These are phyloP conservation scores for Tetranychus piercei DNA, from an alignment of 2,888 invertebrate species.

Conservation along the genomic window DNA sequence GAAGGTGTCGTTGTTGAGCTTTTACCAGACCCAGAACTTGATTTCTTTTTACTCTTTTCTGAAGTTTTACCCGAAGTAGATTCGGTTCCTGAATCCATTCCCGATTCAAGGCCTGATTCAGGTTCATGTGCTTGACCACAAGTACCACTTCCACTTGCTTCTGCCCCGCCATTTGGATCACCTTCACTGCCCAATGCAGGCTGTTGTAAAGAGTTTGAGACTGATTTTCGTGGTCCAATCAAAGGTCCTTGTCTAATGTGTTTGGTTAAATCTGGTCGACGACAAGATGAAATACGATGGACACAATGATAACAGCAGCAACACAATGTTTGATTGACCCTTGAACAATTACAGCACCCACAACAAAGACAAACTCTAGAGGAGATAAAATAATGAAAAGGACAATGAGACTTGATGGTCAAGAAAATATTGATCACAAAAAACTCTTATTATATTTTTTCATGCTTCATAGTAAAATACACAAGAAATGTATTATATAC, in stretches of 20 bases:
- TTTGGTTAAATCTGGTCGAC: constrained; percentile 10
- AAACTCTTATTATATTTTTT: too few species aligned
- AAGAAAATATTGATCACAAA: background rate
- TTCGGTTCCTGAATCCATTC: constrained; percentile 7
- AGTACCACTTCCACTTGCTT: background rate
- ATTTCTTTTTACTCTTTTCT: background rate
- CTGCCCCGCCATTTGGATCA: background rate
- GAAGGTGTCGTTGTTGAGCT: constrained; percentile 1
- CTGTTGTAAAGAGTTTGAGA: background rate
- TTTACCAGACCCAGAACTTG: background rate
- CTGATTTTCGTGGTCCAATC: background rate
- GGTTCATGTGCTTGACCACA: background rate
- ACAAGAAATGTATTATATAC: background rate
- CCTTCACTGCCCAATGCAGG: background rate
- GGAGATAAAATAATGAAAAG: background rate
- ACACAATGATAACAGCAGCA: constrained; percentile 16
- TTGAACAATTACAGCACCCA: constrained; percentile 14
- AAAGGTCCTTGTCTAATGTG: background rate
- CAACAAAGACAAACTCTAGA: constrained; percentile 1
- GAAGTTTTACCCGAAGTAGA: background rate
- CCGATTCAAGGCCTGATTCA: background rate
- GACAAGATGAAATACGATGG: constrained; percentile 11
- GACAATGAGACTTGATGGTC: too few species aligned
- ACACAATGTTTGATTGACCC: constrained; percentile 8
- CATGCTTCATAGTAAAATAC: too few species aligned